Conservation (phyloP, 2,113 vertebrate genomes). For the Cinclus mexicanus region DNA sequence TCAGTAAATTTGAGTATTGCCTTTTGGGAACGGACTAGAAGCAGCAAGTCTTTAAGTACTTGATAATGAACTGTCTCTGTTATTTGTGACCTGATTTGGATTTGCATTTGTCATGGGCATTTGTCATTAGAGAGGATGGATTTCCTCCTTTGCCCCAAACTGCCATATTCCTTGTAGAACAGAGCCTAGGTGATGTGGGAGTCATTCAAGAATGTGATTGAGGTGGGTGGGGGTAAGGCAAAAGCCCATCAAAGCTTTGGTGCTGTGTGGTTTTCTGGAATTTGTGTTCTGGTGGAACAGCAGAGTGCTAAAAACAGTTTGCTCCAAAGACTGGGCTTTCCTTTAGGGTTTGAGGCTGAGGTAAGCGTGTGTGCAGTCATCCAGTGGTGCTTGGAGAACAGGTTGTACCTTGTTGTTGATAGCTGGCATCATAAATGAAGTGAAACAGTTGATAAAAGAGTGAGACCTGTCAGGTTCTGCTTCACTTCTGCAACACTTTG, state of each 20-base stretch:
- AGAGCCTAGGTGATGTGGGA: fast-evolving
- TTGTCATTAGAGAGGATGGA: background rate
- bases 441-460: background rate
- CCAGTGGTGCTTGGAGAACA: background rate
- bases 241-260: fast-evolving
- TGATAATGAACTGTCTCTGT: background rate
- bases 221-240: background rate
- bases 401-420: fast-evolving
- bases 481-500: background rate
- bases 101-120: fast-evolving
- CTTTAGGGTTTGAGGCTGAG: background rate
- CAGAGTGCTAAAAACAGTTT: background rate
- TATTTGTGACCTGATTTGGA: background rate
- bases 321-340: background rate
- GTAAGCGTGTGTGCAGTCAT: background rate
- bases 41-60: background rate
- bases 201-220: background rate
- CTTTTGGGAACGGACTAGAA: background rate
- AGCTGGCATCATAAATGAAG: background rate
- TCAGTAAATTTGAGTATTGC: background rate
- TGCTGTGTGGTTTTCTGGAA: background rate
- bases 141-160: background rate
- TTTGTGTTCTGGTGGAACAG: background rate
- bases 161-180: background rate
- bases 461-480: background rate